These are phyloP conservation scores for Phymorhynchus buccinoides DNA, from an alignment of 1,140 invertebrate genomes.

Conservation along the genomic window DNA sequence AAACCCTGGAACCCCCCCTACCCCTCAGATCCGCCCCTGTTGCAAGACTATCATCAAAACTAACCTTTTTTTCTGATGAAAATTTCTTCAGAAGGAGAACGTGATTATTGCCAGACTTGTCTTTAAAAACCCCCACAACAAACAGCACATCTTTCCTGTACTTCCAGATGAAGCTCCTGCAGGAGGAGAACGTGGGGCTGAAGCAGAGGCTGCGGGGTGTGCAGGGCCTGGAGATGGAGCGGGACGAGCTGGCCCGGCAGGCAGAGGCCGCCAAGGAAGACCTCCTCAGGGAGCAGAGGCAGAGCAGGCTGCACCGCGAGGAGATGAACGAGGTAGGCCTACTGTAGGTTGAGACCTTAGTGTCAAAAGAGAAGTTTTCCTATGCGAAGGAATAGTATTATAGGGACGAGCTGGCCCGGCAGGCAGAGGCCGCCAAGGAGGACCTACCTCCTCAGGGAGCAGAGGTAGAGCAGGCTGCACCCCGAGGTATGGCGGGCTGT, in stretches of 20 bases:
- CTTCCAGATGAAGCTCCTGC: constrained; percentile 52
- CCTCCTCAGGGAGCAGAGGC: constrained; percentile 66
- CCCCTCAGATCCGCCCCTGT: background rate
- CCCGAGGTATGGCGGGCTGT: too few relatives aligned
- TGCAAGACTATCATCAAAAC: background rate
- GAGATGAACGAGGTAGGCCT: constrained; percentile 65
- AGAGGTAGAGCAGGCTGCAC: too few relatives aligned
- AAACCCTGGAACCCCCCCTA: too few relatives aligned
- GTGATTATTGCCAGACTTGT: background rate
- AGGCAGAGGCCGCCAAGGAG: too few relatives aligned
- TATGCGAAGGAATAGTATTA: too few relatives aligned
- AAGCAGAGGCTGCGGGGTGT: constrained; percentile 53
- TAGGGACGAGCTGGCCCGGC: too few relatives aligned
- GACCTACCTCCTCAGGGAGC: too few relatives aligned
- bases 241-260: constrained; percentile 65
- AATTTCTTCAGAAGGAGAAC: background rate
- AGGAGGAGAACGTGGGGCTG: constrained; percentile 60
- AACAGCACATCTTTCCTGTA: background rate
- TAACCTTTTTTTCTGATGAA: background rate
- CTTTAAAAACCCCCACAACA: background rate
- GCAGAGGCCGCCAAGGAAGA: constrained; percentile 65
- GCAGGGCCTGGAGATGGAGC: constrained; percentile 61
- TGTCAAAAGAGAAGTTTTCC: too few relatives aligned
- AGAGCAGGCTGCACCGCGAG: constrained; percentile 55
- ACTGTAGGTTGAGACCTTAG: too few relatives aligned